Conservation (phyloP, 2,113 vertebrate species). For the Neodontobutis hainanensis region DNA sequence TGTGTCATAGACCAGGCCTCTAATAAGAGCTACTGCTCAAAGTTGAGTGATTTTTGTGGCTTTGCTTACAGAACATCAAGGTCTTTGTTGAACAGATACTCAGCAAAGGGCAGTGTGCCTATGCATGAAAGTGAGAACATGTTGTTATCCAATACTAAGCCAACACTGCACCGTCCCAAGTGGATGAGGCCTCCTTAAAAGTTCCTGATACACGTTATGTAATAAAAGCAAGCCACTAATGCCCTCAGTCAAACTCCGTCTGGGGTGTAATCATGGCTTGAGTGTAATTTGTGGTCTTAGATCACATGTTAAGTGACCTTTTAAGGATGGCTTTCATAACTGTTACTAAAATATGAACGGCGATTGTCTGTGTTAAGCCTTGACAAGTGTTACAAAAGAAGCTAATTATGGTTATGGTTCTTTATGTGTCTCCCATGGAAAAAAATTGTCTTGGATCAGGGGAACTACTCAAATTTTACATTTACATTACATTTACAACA, state of each 20-base stretch:
- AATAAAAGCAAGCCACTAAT: slow-evolving; percentile 8
- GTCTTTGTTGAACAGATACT: slow-evolving; percentile 25
- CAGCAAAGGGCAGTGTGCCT: slow-evolving; percentile 8
- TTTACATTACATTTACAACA: too few species aligned
- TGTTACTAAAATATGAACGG: neutral
- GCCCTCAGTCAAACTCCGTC: slow-evolving; percentile 5
- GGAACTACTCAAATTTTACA: too few species aligned
- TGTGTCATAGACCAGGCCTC: neutral
- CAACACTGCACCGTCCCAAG: slow-evolving; percentile 11
- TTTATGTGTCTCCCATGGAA: too few species aligned
- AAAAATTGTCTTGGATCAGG: too few species aligned
- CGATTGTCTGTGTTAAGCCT: neutral
- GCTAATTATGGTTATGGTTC: neutral
- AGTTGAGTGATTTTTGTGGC: slow-evolving; percentile 51
- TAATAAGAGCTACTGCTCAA: slow-evolving; percentile 51
- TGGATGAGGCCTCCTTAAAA: slow-evolving; percentile 7
- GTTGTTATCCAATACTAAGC: slow-evolving; percentile 38
- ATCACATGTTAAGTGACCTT: neutral
- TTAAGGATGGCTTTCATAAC: neutral
- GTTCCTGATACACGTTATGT: slow-evolving; percentile 24
- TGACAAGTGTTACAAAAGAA: neutral
- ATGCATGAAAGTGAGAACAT: slow-evolving; percentile 22
- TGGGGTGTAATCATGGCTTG: slow-evolving; percentile 14
- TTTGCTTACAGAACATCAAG: slow-evolving; percentile 55
- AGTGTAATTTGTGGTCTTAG: neutral